These are phyloP conservation scores for Acanthopleura granulata DNA, from an alignment of 2,888 invertebrate species.

Conservation along the genomic window DNA sequence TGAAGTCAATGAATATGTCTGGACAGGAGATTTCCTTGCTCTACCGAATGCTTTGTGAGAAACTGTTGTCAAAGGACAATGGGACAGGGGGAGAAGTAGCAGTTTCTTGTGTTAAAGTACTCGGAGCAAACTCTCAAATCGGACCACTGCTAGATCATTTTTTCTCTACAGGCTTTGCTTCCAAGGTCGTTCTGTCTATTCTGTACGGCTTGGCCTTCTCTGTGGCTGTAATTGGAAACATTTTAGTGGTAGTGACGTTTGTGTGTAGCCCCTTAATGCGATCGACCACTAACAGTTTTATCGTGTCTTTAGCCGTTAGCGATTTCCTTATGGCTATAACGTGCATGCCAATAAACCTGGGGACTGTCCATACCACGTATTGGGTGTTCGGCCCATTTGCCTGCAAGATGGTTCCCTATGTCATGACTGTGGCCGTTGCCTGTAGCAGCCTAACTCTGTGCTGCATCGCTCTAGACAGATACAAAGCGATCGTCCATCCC, in stretches of 20 bases:
- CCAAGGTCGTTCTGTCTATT: slow-evolving; percentile 33
- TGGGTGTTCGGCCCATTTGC: slow-evolving; percentile 45
- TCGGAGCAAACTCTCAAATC: neutral
- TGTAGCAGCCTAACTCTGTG: slow-evolving; percentile 49
- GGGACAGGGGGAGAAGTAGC: neutral
- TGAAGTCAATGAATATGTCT: neutral
- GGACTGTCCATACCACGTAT: slow-evolving; percentile 29
- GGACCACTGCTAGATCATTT: neutral
- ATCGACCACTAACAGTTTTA: slow-evolving; percentile 49
- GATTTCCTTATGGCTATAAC: slow-evolving; percentile 45
- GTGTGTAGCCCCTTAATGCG: slow-evolving; percentile 46
- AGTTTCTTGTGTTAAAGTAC: neutral
- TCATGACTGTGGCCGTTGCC: slow-evolving; percentile 41
- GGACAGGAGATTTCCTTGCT: neutral
- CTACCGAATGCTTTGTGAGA: neutral
- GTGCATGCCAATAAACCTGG: slow-evolving; percentile 44
- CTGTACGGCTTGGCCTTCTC: slow-evolving; percentile 37
- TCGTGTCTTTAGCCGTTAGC: slow-evolving; percentile 48
- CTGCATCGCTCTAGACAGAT: slow-evolving; percentile 52
- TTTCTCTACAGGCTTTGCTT: slow-evolving; percentile 10
- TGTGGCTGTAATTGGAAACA: slow-evolving; percentile 43
- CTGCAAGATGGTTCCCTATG: slow-evolving; percentile 47
- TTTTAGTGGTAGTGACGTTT: slow-evolving; percentile 45
- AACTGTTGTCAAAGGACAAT: neutral
- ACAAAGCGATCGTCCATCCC: slow-evolving; percentile 51